Base-by-base conservation (phyloP, 1,140 invertebrate species). In the Nasonia vitripennis region DNA sequence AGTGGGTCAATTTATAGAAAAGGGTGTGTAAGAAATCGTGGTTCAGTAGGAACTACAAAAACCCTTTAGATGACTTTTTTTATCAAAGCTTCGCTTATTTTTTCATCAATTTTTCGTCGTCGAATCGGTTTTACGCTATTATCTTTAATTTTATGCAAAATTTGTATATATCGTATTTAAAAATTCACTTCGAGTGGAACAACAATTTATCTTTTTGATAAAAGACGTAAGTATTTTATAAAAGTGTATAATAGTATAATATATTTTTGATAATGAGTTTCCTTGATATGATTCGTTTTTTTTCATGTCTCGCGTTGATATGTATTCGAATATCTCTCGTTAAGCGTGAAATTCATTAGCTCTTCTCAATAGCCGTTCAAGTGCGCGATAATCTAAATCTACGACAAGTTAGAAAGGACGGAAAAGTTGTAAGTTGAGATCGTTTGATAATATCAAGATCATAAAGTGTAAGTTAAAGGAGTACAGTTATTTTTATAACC, bases 361-460 rank as follows among this genome's bases (percentile, higher is more conserved):
- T 51, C 14, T 14, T 51, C 12, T 51, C 48, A 17, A 51, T 51
- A 51, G 48, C 14, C 12, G 48, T 51, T 51, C 48, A 14, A 51
- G 48, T 51, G 48, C 48, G 10, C 48, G 14, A 17, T 51, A 17
- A n/a, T 31, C 70, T 31, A 71, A 34, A 31, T 14, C 70, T 71
- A 71, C 17, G 73, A 37, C 6, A 73, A 73, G n/a, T 74, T 41
- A 20, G 37, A 74, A 37, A 74, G 73, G 73, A 74, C 73, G 73
- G 73, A 74, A 6, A 74, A 74, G 17, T 41, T 41, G 27, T 74
- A 74, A 74, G 17, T 74, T 74, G 73, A 74, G 73, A 74, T 74
- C 73, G 2, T 74, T 74, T 20, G 23, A 34, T 12, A 71, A 31
- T 71, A 71, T 71, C 31, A 71, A 71, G 12, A 71, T 71, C 12